phyloP scores from a whole-genome alignment of 2,113 vertebrate genomes.

The Lagopus leucura region DNA sequence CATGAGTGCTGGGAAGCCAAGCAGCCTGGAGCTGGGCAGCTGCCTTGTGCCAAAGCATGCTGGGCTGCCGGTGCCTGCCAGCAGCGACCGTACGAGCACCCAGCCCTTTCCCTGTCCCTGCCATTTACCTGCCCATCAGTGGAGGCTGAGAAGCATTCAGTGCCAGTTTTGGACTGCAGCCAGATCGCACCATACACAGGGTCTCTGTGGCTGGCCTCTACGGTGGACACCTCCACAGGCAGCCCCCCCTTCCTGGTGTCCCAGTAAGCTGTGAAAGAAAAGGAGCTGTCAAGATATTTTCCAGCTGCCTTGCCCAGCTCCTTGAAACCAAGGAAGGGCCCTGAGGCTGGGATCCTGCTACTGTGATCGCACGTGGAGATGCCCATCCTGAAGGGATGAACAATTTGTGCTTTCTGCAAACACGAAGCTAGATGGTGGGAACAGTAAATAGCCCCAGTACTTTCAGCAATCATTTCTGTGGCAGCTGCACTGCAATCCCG shows the following conservation, averaged over 20 bases:
- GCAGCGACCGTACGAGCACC: fast-evolving
- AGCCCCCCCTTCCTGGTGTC: constrained; percentile 91
- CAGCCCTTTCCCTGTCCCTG: neutral
- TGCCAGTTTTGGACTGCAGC: constrained; percentile 94
- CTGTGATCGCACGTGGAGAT: neutral
- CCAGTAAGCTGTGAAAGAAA: constrained; percentile 85
- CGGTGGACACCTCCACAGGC: constrained; percentile 84
- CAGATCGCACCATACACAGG: constrained; percentile 91
- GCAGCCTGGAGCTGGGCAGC: neutral
- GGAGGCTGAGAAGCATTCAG: constrained; percentile 88
- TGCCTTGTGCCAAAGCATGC: neutral
- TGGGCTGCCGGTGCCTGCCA: neutral
- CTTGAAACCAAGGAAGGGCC: fast-evolving
- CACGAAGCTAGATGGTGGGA: fast-evolving
- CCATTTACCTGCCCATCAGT: constrained; percentile 73
- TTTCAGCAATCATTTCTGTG: neutral
- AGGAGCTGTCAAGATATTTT: neutral
- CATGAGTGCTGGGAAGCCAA: fast-evolving
- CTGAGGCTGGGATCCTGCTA: too few relatives aligned
- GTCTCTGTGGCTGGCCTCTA: constrained; percentile 92
- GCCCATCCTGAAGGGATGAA: fast-evolving
- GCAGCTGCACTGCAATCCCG: neutral
- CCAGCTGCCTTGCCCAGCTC: fast-evolving
- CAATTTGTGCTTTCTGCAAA: neutral
- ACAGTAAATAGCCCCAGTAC: fast-evolving